Evolutionary conservation across 1,140 invertebrate species (phyloP).

Genomic region (Drosophila trapezifrons): DNA sequence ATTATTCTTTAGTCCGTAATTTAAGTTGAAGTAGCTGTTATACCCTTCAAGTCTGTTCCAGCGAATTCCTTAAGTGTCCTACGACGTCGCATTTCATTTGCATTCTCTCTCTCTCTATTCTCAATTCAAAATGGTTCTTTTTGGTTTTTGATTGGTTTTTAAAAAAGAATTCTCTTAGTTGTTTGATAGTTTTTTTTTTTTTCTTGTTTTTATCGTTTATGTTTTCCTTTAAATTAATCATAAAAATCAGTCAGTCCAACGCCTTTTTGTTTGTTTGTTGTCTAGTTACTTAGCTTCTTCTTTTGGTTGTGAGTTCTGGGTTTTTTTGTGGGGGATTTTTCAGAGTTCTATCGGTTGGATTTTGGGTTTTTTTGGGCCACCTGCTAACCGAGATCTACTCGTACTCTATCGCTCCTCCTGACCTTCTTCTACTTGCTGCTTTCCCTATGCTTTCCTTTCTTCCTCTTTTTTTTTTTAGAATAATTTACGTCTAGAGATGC

Average conservation of each 20-base stretch:
- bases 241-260: conserved; percentile 82
- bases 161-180: conserved; percentile 32
- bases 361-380: conserved; percentile 9
- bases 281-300: conserved; percentile 44
- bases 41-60: conserved; percentile 62
- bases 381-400: conserved; percentile 19
- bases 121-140: conserved; percentile 42
- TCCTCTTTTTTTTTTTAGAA: conserved; percentile 33
- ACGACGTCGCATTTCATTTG: conserved; percentile 14
- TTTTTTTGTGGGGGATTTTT: conserved; percentile 15
- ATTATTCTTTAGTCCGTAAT: conserved; percentile 27
- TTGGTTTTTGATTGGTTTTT: conserved; percentile 49
- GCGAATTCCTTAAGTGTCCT: conserved; percentile 64
- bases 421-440: conserved; percentile 25
- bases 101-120: conserved; percentile 37
- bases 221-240: conserved; percentile 67
- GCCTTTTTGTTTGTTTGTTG: conserved; percentile 29
- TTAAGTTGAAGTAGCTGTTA: conserved; percentile 41
- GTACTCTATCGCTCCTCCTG: conserved; percentile 23
- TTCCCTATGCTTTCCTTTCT: conserved; percentile 11
- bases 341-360: conserved; percentile 32
- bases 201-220: conserved; percentile 16
- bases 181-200: neutral
- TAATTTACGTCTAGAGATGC: conserved; percentile 67
- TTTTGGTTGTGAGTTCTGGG: conserved; percentile 46